Percentiles rank a stretch among this genome's conserved stretches.
phyloP scores from a whole-genome alignment of 2,888 invertebrate species.

The Drosophila vallismaia region DNA sequence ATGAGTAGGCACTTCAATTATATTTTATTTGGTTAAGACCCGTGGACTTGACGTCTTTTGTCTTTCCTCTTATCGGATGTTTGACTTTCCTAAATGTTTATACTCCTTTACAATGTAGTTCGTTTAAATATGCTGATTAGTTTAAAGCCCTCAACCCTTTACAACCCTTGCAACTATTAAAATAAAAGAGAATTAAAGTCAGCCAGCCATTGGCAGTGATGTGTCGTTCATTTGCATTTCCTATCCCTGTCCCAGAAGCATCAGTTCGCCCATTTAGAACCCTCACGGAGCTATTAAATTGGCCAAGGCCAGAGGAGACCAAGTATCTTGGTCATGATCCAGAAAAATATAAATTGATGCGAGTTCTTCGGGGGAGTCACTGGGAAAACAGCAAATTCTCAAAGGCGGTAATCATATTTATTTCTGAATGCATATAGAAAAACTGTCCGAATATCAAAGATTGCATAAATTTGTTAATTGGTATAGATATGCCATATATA shows the following conservation, averaged over 20 bases:
- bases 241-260: slow-evolving; percentile 14
- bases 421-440: slow-evolving; percentile 10
- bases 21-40: no score
- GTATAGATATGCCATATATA: slow-evolving; percentile 68
- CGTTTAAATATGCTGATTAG: background rate
- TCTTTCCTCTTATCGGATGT: background rate
- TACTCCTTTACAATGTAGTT: background rate
- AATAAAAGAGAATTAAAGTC: background rate
- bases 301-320: slow-evolving; percentile 36
- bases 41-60: no score
- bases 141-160: slow-evolving; percentile 9
- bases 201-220: slow-evolving; percentile 23
- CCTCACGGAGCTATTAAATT: slow-evolving; percentile 24
- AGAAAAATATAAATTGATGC: slow-evolving; percentile 33
- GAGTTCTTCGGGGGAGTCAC: slow-evolving; percentile 12
- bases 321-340: slow-evolving; percentile 40
- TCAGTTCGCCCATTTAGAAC: slow-evolving; percentile 10
- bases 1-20: background rate
- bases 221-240: slow-evolving; percentile 3
- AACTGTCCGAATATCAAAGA: slow-evolving; percentile 30
- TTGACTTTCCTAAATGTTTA: background rate
- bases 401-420: slow-evolving; percentile 8
- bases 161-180: background rate
- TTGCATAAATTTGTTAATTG: slow-evolving; percentile 78
- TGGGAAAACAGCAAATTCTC: slow-evolving; percentile 44